These are phyloP conservation scores for Ictidomys tridecemlineatus DNA, from an alignment of 2,113 vertebrate genomes.

Conservation along the genomic window DNA sequence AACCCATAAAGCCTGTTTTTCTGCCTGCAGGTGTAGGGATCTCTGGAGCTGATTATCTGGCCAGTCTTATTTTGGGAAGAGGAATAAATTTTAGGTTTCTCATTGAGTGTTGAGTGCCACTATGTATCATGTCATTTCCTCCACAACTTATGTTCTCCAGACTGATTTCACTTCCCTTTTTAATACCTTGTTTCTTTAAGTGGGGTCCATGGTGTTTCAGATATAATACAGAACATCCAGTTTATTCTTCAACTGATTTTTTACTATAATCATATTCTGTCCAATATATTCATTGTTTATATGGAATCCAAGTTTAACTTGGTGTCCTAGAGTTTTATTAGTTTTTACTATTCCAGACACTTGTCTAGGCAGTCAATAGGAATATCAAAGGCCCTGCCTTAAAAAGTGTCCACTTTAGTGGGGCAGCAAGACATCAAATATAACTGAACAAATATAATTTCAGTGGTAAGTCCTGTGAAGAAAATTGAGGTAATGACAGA, in stretches of 20 bases:
- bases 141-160: neutral
- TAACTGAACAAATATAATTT: neutral
- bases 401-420: neutral
- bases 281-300: neutral
- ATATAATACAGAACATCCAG: neutral
- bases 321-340: neutral
- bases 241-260: neutral
- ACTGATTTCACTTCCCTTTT: neutral
- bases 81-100: neutral
- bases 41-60: neutral
- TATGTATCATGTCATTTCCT: neutral
- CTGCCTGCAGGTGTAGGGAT: neutral
- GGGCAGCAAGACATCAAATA: neutral
- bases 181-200: neutral
- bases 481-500: neutral
- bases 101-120: neutral
- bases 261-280: neutral
- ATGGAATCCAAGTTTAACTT: constrained; percentile 25
- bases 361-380: neutral
- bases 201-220: neutral
- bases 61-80: neutral
- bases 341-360: neutral
- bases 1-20: neutral
- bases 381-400: neutral
- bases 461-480: neutral